Conservation (phyloP, 2,797 vertebrate species). For the Cirrhinus mrigala region DNA sequence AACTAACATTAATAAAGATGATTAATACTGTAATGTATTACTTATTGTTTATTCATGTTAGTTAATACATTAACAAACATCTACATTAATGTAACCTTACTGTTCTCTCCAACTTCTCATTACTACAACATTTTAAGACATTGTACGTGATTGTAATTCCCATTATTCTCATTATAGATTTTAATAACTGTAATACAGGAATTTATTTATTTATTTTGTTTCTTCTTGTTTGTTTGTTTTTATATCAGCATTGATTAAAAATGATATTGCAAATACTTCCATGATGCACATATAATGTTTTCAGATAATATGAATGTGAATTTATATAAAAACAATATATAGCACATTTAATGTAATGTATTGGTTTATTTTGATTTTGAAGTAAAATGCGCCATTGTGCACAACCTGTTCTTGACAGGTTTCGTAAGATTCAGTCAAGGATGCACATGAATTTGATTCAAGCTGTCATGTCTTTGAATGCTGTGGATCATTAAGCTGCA, state of each 20-base stretch:
- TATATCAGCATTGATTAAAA: neutral
- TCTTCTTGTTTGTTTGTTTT: neutral
- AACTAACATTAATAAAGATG: too few species aligned
- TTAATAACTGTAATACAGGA: neutral
- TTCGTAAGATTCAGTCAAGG: neutral
- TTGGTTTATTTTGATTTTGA: neutral
- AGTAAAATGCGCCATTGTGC: neutral
- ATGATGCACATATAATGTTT: neutral
- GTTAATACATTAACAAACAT: too few species aligned
- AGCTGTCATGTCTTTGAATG: neutral
- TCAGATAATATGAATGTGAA: neutral
- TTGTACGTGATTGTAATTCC: neutral
- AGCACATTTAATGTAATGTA: neutral
- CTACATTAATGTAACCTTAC: too few species aligned
- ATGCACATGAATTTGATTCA: slow-evolving; percentile 4
- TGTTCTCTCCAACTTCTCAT: neutral
- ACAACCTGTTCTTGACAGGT: neutral
- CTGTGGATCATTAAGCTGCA: neutral
- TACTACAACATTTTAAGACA: neutral
- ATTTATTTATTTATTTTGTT: neutral
- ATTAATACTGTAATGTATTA: too few species aligned
- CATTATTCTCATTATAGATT: neutral
- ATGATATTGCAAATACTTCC: neutral
- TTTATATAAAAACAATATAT: neutral
- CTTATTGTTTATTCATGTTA: too few species aligned